These are phyloP conservation scores for Achlya flavicornis DNA, from an alignment of 2,888 invertebrate genomes.

Conservation along the genomic window DNA sequence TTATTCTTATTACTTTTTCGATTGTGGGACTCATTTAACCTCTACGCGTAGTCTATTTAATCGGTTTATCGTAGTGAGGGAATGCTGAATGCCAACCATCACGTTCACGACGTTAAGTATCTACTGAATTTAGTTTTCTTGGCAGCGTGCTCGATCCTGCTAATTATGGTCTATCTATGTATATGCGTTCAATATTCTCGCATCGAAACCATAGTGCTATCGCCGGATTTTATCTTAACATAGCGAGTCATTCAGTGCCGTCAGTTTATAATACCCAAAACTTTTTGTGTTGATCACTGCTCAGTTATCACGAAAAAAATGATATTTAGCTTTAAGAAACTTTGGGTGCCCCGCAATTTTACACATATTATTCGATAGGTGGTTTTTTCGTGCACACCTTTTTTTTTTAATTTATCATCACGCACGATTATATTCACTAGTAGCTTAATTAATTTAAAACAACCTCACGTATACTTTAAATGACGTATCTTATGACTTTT, in stretches of 20 bases:
- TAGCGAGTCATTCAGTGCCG: neutral
- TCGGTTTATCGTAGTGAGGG: conserved; percentile 32
- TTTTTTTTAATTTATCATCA: neutral
- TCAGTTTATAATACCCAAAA: neutral
- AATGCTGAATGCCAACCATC: conserved; percentile 9
- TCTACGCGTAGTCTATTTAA: conserved; percentile 52
- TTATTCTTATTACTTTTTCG: conserved; percentile 57
- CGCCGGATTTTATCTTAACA: neutral
- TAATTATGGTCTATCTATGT: neutral
- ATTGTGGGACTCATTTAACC: conserved; percentile 55
- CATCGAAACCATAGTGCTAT: neutral
- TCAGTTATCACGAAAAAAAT: neutral
- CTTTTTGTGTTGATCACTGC: neutral
- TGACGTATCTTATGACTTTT: neutral
- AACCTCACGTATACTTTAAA: no score
- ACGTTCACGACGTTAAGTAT: neutral
- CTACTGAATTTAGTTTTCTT: neutral
- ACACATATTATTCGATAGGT: neutral
- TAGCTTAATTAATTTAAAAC: neutral
- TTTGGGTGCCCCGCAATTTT: neutral
- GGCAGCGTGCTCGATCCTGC: neutral
- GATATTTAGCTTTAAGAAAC: neutral
- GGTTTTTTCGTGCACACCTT: neutral
- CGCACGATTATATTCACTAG: conserved; percentile 1
- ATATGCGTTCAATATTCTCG: neutral